These are phyloP conservation scores for Gasterosteus nipponicus DNA, from an alignment of 2,113 vertebrate species.

Conservation along the genomic window DNA sequence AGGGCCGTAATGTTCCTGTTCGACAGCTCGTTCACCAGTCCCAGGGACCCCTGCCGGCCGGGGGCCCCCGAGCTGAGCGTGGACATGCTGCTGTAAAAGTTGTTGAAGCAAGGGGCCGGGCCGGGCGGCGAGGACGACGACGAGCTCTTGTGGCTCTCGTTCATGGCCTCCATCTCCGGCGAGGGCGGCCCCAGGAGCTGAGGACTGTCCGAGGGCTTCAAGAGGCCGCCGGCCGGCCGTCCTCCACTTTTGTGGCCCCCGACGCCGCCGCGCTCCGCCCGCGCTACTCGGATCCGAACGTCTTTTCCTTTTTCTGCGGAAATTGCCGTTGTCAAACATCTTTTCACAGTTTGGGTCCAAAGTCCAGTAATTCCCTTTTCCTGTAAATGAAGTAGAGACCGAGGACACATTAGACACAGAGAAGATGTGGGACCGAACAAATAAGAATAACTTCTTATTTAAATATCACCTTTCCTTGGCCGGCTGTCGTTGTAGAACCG, in stretches of 20 bases:
- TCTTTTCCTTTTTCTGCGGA: slow-evolving; percentile 94
- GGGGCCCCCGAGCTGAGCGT: slow-evolving; percentile 77
- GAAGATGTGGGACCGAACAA: background rate
- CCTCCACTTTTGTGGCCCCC: slow-evolving; percentile 82
- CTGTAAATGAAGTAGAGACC: slow-evolving; percentile 69
- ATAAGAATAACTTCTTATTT: background rate
- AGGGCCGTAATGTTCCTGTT: slow-evolving; percentile 84
- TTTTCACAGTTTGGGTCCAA: slow-evolving; percentile 99
- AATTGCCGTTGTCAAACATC: slow-evolving; percentile 99
- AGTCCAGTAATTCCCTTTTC: slow-evolving; percentile 99
- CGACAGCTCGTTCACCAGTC: slow-evolving; percentile 82
- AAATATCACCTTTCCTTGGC: background rate
- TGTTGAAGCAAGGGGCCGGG: slow-evolving; percentile 87
- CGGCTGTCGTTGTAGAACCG: background rate
- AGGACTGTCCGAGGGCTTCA: slow-evolving; percentile 84
- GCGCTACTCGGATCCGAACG: slow-evolving; percentile 83
- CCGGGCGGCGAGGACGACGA: slow-evolving; percentile 77
- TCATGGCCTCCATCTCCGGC: slow-evolving; percentile 84
- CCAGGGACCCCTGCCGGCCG: slow-evolving; percentile 77
- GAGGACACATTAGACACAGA: background rate
- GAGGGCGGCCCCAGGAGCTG: slow-evolving; percentile 84
- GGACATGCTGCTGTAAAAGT: slow-evolving; percentile 93
- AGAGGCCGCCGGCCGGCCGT: slow-evolving; percentile 68
- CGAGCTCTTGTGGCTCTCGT: slow-evolving; percentile 82
- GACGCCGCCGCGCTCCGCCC: slow-evolving; percentile 59